A percentile compares a stretch with the other conserved stretches of the same genome.
These are phyloP conservation scores for Eupithecia vulgata DNA, from an alignment of 2,888 invertebrate genomes.

Conservation along the genomic window DNA sequence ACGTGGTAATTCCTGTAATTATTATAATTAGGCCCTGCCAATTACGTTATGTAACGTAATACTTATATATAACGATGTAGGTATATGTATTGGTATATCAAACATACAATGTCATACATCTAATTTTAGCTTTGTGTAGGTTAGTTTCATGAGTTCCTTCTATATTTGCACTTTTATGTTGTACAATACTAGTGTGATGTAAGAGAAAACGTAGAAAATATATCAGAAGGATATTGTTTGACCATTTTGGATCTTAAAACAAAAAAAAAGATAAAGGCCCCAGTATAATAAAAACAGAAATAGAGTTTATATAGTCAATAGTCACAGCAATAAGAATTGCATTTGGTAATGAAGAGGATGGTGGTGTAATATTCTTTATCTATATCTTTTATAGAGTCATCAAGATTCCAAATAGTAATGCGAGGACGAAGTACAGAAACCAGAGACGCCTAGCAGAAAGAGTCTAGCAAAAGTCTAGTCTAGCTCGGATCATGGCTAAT, in stretches of 20 bases:
- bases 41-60: neutral
- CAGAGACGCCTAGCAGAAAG: neutral
- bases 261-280: neutral
- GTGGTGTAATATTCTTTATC: no score
- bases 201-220: neutral
- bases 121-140: neutral
- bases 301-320: neutral
- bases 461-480: neutral
- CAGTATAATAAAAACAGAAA: slow-evolving; percentile 14
- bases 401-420: neutral
- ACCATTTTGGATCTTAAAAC: neutral
- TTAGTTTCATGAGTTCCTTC: neutral
- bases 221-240: neutral
- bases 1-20: slow-evolving; percentile 10
- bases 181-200: neutral
- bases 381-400: neutral
- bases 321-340: slow-evolving; percentile 5
- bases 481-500: neutral
- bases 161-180: neutral
- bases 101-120: neutral
- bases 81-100: neutral
- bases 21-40: slow-evolving; percentile 3
- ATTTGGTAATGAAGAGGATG: slow-evolving; percentile 17
- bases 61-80: neutral
- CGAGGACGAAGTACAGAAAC: neutral